These are phyloP conservation scores for Drosophila nigromelanica DNA, from an alignment of 1,140 invertebrate genomes.

Conservation along the genomic window DNA sequence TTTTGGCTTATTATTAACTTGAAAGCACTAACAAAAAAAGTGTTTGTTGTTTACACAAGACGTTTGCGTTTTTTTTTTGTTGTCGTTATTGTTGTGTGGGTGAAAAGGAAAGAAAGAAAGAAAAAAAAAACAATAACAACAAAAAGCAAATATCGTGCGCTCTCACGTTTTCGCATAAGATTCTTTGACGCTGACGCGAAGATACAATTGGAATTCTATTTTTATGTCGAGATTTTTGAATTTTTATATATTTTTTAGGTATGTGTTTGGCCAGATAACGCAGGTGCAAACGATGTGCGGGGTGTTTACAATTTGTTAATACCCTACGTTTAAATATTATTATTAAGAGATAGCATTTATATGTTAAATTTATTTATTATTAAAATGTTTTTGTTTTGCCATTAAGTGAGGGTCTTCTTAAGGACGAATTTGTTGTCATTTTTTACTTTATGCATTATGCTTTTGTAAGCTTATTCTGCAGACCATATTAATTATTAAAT, in stretches of 20 bases:
- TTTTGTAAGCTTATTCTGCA: background rate
- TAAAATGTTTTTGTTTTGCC: background rate
- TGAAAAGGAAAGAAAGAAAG: conserved; percentile 7
- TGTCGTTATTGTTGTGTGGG: conserved; percentile 30
- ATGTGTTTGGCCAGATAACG: conserved; percentile 52
- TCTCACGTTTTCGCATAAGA: conserved; percentile 78
- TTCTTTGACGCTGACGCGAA: conserved; percentile 66
- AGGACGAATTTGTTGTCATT: background rate
- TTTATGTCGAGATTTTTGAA: conserved; percentile 29
- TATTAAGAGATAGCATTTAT: too few relatives aligned
- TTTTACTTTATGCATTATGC: background rate
- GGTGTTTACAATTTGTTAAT: conserved; percentile 2
- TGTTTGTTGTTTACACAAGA: conserved; percentile 68
- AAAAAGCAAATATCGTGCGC: conserved; percentile 49
- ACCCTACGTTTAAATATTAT: conserved; percentile 4
- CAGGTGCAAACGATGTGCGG: conserved; percentile 41
- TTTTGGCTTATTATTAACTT: conserved; percentile 15
- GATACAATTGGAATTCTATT: conserved; percentile 73
- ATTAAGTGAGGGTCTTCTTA: conserved; percentile 8
- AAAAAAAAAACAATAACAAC: conserved; percentile 18
- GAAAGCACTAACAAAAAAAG: conserved; percentile 47
- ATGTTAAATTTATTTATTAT: background rate
- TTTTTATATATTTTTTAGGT: conserved; percentile 16
- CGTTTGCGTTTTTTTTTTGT: conserved; percentile 2
- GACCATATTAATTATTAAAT: background rate